Percentiles rank a stretch among this genome's conserved stretches.
phyloP scores from a whole-genome alignment of 2,888 invertebrate genomes.

The Gortyna flavago region DNA sequence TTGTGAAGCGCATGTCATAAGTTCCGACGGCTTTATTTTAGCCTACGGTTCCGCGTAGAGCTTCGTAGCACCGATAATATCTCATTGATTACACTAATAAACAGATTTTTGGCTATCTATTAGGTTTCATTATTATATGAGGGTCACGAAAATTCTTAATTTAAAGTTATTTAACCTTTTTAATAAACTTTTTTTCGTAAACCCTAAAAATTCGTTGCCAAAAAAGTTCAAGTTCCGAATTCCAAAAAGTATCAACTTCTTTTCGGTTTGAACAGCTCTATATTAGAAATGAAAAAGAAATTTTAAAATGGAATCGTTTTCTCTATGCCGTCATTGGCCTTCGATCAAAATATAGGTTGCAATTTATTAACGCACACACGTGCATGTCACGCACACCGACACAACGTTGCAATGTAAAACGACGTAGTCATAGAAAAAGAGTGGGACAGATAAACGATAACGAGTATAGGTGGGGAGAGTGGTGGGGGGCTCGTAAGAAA shows the following conservation, averaged over 20 bases:
- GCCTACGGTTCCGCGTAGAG: slow-evolving; percentile 82
- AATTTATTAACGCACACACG: slow-evolving; percentile 87
- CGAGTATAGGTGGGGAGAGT: slow-evolving; percentile 82
- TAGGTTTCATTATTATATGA: background rate
- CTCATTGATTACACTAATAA: slow-evolving; percentile 44
- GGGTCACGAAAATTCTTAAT: background rate
- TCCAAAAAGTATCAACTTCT: background rate
- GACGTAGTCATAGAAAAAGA: slow-evolving; percentile 87
- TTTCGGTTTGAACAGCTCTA: background rate
- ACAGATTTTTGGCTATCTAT: slow-evolving; percentile 8
- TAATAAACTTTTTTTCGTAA: slow-evolving; percentile 14
- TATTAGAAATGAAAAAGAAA: slow-evolving; percentile 50
- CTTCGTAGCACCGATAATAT: slow-evolving; percentile 67
- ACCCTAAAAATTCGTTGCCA: slow-evolving; percentile 36
- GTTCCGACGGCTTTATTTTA: slow-evolving; percentile 88
- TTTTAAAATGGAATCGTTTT: slow-evolving; percentile 69
- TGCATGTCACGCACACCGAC: slow-evolving; percentile 77
- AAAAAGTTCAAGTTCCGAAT: slow-evolving; percentile 55
- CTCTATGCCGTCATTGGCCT: slow-evolving; percentile 84
- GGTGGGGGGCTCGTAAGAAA: slow-evolving; percentile 84
- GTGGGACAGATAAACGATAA: slow-evolving; percentile 88
- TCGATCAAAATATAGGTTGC: slow-evolving; percentile 89
- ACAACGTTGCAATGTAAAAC: slow-evolving; percentile 70
- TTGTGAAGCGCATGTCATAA: slow-evolving; percentile 66
- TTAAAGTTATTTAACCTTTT: background rate